phyloP scores from a whole-genome alignment of 2,113 vertebrate species.

The Boleophthalmus pectinirostris region DNA sequence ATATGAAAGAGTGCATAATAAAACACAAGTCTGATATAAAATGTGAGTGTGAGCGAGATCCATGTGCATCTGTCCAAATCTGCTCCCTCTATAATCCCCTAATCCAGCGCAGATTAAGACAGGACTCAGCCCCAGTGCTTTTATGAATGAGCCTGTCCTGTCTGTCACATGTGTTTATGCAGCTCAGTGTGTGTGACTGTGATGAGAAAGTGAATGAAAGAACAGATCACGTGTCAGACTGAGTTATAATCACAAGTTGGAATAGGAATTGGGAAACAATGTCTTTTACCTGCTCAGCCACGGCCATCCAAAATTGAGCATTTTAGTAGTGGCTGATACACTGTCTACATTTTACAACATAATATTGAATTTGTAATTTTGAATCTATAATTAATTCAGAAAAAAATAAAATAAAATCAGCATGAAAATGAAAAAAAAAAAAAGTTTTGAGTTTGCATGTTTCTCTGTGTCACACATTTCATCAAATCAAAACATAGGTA shows the following conservation, averaged over 20 bases:
- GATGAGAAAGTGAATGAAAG: not conserved
- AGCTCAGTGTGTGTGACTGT: not conserved
- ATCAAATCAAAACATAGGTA: too few species aligned
- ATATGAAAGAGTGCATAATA: constrained; percentile 17
- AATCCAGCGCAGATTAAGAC: constrained; percentile 57
- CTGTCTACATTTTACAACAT: too few species aligned
- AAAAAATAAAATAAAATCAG: too few species aligned
- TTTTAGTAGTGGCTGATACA: too few species aligned
- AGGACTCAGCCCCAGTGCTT: constrained; percentile 49
- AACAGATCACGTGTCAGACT: not conserved
- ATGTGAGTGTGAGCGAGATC: not conserved
- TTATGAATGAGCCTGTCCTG: constrained; percentile 50
- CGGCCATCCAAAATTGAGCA: too few species aligned
- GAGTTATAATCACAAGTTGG: not conserved
- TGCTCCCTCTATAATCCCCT: constrained; percentile 59
- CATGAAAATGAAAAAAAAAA: too few species aligned
- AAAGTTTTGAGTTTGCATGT: too few species aligned
- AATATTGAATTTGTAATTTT: too few species aligned
- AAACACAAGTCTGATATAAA: not conserved
- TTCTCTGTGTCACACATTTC: too few species aligned
- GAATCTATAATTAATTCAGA: too few species aligned
- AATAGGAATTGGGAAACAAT: too few species aligned
- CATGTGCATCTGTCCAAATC: constrained; percentile 35
- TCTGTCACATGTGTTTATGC: not conserved
- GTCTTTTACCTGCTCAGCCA: too few species aligned